Conservation (phyloP, 2,797 vertebrate genomes). For the Decapterus maruadsi region DNA sequence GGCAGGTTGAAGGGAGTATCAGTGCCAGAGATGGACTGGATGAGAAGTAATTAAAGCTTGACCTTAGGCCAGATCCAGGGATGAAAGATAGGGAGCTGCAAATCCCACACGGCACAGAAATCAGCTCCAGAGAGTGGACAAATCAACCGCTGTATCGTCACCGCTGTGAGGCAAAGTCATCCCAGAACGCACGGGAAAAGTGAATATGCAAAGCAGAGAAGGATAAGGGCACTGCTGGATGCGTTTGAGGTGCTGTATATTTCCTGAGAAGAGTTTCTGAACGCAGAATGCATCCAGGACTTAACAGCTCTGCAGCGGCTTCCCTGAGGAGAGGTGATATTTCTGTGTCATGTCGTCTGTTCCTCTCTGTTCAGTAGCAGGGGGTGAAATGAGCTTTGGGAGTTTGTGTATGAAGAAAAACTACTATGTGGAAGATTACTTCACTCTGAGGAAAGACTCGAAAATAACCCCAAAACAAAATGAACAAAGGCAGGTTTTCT, state of each 20-base stretch:
- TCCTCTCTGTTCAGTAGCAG: conserved; percentile 31
- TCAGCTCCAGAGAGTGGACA: background rate
- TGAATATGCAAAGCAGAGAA: conserved; percentile 23
- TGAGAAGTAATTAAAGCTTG: conserved; percentile 67
- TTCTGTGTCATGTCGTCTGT: conserved; percentile 51
- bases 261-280: conserved; percentile 38
- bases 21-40: conserved; percentile 55
- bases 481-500: conserved; percentile 30
- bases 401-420: conserved; percentile 23
- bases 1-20: conserved; percentile 47
- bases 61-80: conserved; percentile 52
- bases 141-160: conserved; percentile 32
- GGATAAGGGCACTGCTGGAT: conserved; percentile 5
- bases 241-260: conserved; percentile 3
- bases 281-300: conserved; percentile 27
- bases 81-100: conserved; percentile 43
- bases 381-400: conserved; percentile 50
- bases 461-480: conserved; percentile 54
- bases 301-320: conserved; percentile 21
- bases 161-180: background rate
- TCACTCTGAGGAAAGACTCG: conserved; percentile 23
- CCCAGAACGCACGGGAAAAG: conserved; percentile 14
- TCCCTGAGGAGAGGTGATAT: conserved; percentile 47
- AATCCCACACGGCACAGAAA: conserved; percentile 24
- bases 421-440: conserved; percentile 32